A percentile compares a stretch with the other conserved stretches of the same genome.
phyloP scores from a whole-genome alignment of 2,888 invertebrate genomes.

The Trachelus troglodyta region DNA sequence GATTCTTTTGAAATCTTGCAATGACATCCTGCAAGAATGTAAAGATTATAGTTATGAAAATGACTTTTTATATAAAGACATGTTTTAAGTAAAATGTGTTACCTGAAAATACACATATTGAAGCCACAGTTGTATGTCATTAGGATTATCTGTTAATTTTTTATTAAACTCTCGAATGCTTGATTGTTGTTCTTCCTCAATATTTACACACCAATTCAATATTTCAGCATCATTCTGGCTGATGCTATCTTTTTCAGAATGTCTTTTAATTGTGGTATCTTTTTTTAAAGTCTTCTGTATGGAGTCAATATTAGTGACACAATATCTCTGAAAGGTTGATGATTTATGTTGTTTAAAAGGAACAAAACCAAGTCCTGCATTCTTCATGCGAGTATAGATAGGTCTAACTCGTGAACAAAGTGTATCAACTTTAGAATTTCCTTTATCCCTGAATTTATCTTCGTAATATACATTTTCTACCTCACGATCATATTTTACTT shows the following conservation, averaged over 20 bases:
- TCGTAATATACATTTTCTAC: slow-evolving; percentile 69
- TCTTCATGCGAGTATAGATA: slow-evolving; percentile 62
- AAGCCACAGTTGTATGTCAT: slow-evolving; percentile 71
- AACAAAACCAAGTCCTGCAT: slow-evolving; percentile 41
- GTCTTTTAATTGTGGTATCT: slow-evolving; percentile 50
- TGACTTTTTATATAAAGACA: background rate
- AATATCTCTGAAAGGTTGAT: slow-evolving; percentile 40
- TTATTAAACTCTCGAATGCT: slow-evolving; percentile 70
- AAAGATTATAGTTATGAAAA: background rate
- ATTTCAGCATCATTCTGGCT: slow-evolving; percentile 8
- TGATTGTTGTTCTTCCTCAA: slow-evolving; percentile 68
- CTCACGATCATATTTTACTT: slow-evolving; percentile 37
- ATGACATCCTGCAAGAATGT: slow-evolving; percentile 34
- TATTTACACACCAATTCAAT: slow-evolving; percentile 40
- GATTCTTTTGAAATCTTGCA: slow-evolving; percentile 38
- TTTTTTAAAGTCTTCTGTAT: slow-evolving; percentile 44
- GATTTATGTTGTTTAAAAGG: slow-evolving; percentile 34
- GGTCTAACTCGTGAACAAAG: slow-evolving; percentile 76
- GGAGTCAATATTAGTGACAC: slow-evolving; percentile 38
- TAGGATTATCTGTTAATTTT: slow-evolving; percentile 67
- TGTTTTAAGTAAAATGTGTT: background rate
- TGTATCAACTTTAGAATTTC: slow-evolving; percentile 72
- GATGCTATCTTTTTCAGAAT: background rate
- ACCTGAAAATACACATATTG: slow-evolving; percentile 72
- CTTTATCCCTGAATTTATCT: slow-evolving; percentile 71